Conservation (phyloP, 2,113 vertebrate genomes). For the Nipponia nippon region DNA sequence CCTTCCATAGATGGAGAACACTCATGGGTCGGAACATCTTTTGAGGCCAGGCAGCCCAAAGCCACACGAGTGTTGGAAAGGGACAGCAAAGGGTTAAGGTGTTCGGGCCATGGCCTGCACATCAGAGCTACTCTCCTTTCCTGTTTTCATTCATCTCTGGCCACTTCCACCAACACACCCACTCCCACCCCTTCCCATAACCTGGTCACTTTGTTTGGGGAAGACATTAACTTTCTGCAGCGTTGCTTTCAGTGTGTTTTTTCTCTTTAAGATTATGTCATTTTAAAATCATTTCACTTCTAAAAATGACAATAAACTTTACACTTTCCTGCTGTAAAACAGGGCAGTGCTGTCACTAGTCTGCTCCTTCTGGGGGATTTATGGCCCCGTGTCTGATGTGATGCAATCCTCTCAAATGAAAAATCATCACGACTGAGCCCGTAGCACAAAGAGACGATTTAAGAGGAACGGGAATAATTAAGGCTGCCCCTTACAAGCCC, state of each 20-base stretch:
- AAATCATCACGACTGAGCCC: conserved; percentile 54
- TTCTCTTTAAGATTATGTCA: conserved; percentile 28
- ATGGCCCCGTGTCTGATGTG: conserved; percentile 38
- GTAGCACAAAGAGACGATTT: conserved; percentile 60
- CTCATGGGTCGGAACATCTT: not conserved
- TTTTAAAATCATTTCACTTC: conserved; percentile 47
- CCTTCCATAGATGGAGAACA: not conserved
- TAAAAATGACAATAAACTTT: conserved; percentile 58
- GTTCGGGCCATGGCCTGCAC: not conserved
- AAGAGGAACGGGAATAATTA: conserved; percentile 61
- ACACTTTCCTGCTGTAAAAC: conserved; percentile 58
- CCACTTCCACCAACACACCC: conserved; percentile 34
- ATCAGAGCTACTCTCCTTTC: conserved; percentile 40
- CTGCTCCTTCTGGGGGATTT: conserved; percentile 5
- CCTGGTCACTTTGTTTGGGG: conserved; percentile 21
- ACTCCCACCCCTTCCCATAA: conserved; percentile 46
- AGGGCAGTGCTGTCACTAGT: conserved; percentile 35
- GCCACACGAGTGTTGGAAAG: not conserved
- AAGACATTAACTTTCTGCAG: not conserved
- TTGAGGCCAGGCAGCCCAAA: not conserved
- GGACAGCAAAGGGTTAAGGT: conserved; percentile 42
- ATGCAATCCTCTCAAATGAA: conserved; percentile 58
- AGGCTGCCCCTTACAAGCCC: conserved; percentile 45
- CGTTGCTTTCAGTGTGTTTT: not conserved
- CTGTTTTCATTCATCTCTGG: conserved; percentile 60